Evolutionary conservation across 2,113 vertebrate genomes (phyloP).

Genomic region (Pagrus major): DNA sequence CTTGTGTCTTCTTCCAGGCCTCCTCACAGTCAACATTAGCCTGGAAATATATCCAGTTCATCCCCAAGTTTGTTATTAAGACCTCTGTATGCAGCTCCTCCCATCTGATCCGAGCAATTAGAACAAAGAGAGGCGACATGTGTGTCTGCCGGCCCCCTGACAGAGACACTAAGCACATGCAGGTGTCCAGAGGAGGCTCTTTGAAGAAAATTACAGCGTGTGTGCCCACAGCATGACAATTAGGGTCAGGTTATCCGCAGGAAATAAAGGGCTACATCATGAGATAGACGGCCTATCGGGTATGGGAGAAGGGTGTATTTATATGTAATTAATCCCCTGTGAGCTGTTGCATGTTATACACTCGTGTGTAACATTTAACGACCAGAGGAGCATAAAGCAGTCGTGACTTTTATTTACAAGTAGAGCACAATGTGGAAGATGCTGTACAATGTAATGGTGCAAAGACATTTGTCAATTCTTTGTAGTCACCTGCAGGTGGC

Average conservation of each 20-base stretch:
- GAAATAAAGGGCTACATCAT: constrained; percentile 82
- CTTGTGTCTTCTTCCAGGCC: not conserved
- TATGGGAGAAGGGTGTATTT: constrained; percentile 53
- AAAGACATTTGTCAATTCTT: constrained; percentile 2
- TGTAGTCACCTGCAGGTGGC: constrained; percentile 50
- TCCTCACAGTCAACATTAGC: constrained; percentile 41
- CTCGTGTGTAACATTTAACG: constrained; percentile 28
- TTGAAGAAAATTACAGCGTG: constrained; percentile 82
- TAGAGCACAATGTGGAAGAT: not conserved
- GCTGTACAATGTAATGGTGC: not conserved
- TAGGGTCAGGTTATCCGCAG: constrained; percentile 77
- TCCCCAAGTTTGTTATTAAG: constrained; percentile 62
- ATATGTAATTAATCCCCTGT: constrained; percentile 60
- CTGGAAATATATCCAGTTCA: constrained; percentile 28
- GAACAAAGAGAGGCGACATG: constrained; percentile 55
- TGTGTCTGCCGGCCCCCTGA: constrained; percentile 54
- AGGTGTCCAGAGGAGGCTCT: constrained; percentile 78
- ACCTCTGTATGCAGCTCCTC: constrained; percentile 40
- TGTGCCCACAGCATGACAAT: constrained; percentile 74
- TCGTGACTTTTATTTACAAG: constrained; percentile 5
- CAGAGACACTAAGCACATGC: constrained; percentile 80
- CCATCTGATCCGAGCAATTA: constrained; percentile 65
- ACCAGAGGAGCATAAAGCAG: not conserved
- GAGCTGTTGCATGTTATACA: constrained; percentile 24
- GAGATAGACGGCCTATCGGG: constrained; percentile 39